Conservation (phyloP, 2,888 invertebrate genomes). For the Conops quadrifasciatus region DNA sequence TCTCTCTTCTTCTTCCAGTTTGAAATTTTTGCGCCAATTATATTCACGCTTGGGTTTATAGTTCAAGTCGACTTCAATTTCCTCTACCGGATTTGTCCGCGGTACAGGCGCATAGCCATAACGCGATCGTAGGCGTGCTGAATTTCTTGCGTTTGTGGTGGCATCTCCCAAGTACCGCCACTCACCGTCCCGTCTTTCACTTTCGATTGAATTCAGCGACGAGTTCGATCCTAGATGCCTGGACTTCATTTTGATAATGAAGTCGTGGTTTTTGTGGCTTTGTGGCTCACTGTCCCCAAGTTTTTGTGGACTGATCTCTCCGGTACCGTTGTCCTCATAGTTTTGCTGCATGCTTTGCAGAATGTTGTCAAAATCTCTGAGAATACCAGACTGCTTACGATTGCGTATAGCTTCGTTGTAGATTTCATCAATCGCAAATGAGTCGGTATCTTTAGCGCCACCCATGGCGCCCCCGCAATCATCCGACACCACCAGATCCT, state of each 20-base stretch:
- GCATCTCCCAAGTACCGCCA: constrained; percentile 61
- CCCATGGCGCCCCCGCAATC: constrained; percentile 55
- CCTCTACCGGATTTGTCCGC: constrained; percentile 49
- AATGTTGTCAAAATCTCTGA: constrained; percentile 60
- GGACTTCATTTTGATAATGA: constrained; percentile 55
- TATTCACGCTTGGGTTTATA: constrained; percentile 62
- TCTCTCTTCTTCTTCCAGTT: constrained; percentile 50
- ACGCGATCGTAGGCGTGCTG: constrained; percentile 58
- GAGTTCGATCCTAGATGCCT: constrained; percentile 44
- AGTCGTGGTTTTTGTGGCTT: constrained; percentile 52
- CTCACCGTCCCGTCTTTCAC: constrained; percentile 55
- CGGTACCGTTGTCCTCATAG: constrained; percentile 36
- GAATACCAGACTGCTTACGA: constrained; percentile 61
- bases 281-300: constrained; percentile 44
- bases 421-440: constrained; percentile 61
- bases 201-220: constrained; percentile 49
- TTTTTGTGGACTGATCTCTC: constrained; percentile 43
- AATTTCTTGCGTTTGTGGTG: constrained; percentile 52
- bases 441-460: constrained; percentile 57
- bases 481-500: constrained; percentile 33
- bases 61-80: constrained; percentile 58
- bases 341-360: constrained; percentile 51
- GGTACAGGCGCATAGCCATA: constrained; percentile 60
- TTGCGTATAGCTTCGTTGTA: constrained; percentile 62
- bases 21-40: constrained; percentile 64